Base-by-base conservation (phyloP, 2,797 vertebrate genomes). In the Dryobates pubescens region DNA sequence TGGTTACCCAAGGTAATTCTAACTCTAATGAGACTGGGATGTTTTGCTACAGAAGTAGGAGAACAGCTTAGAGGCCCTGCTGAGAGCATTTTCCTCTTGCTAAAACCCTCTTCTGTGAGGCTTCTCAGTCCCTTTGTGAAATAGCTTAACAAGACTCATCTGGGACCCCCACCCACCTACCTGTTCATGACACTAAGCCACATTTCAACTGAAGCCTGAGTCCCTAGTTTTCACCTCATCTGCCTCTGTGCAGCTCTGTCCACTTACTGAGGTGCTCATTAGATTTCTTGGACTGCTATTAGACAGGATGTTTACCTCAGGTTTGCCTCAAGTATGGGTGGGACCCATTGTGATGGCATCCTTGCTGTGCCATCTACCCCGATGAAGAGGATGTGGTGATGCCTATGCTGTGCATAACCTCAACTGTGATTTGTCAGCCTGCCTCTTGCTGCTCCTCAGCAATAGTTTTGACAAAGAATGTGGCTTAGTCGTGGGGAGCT, bases 1-100 rank as follows among this genome's bases (percentile, higher is more conserved):
- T 61, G 6, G 88, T 92, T 95, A 92, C 90, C 90, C 95, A 89
- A 90, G 79, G 90, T 96, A 94, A 95, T 95, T 96, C 90, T 86
- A 86, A 71, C 62, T 95, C 68, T 94, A 95, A 94, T 92, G 68
- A 86, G 68, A 71, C 58, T 84, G 82, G 73, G 67, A 67, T 92
- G 38, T 89, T 96, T 94, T 94, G 74, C 58, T 92, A 36, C 82
- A 69, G 77, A 92, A 67, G 0, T 49, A 68, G 41, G 67, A 85
- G 53, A 30, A 70, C 68, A 79, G 68, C 27, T 91, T 79, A 92
- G 68, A 82, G 45, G 65, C 41, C 53, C 61, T 43, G 58, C 24
- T 86, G 79, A 89, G 81, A 73, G 41, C 29, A 51, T 70, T 90
- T 95, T 83, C 30, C 8, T 71, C n/a, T 69, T 72, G 38, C 53